A percentile compares a stretch with the other conserved stretches of the same genome.
Conservation (phyloP, 2,113 vertebrate genomes). For the Etheostoma cragini region DNA sequence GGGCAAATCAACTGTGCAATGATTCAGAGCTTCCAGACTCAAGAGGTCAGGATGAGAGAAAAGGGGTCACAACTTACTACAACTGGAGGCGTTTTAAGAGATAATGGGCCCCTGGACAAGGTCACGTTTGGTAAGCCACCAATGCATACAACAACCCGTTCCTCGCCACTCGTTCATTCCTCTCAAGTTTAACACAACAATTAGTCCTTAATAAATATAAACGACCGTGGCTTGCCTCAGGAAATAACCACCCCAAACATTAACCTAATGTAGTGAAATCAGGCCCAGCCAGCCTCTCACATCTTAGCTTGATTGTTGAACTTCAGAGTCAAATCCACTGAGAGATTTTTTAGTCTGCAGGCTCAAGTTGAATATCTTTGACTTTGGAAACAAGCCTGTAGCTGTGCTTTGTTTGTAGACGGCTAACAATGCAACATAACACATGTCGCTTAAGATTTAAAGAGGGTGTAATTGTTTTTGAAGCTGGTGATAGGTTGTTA, state of each 20-base stretch:
- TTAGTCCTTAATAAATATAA: slow-evolving; percentile 70
- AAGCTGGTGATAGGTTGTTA: not conserved
- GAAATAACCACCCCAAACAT: slow-evolving; percentile 50
- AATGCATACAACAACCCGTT: not conserved
- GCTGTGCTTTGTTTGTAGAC: not conserved
- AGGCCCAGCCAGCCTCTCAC: slow-evolving; percentile 21
- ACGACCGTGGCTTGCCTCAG: slow-evolving; percentile 37
- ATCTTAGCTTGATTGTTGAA: slow-evolving; percentile 33
- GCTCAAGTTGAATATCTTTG: slow-evolving; percentile 24
- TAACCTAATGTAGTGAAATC: slow-evolving; percentile 49
- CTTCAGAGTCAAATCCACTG: slow-evolving; percentile 34
- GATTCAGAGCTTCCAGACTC: slow-evolving; percentile 18
- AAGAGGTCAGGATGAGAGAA: not conserved
- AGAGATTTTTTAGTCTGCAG: slow-evolving; percentile 28
- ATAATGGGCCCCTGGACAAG: no score
- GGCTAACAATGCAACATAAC: not conserved
- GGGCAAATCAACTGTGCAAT: slow-evolving; percentile 20
- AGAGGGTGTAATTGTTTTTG: not conserved
- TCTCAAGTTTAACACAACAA: slow-evolving; percentile 49
- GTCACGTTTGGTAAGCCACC: no score
- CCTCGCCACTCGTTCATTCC: not conserved
- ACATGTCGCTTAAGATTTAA: not conserved
- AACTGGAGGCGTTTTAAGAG: no score
- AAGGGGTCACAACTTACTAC: slow-evolving; percentile 4
- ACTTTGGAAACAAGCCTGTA: slow-evolving; percentile 35